These are phyloP conservation scores for Drosophila anomalata DNA, from an alignment of 2,888 invertebrate species.

Conservation along the genomic window DNA sequence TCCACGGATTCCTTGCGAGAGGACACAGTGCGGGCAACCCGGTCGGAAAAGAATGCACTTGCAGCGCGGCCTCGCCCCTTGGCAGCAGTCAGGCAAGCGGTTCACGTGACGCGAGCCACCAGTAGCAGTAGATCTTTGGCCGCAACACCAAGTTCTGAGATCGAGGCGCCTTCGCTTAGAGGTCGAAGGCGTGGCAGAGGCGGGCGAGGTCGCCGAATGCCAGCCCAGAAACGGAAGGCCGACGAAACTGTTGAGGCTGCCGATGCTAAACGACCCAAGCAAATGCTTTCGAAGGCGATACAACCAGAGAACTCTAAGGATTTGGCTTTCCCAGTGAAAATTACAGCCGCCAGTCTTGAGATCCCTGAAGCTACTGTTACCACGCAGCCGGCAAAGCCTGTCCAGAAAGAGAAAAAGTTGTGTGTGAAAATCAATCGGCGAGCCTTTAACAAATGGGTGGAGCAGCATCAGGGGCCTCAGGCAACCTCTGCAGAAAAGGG, in stretches of 20 bases:
- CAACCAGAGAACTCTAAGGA: neutral
- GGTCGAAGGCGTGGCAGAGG: neutral
- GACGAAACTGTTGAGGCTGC: neutral
- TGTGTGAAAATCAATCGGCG: conserved; percentile 62
- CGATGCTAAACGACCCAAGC: conserved; percentile 3
- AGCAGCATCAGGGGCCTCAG: neutral
- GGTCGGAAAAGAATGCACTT: neutral
- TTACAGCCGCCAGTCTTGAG: conserved; percentile 9
- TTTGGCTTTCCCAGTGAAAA: conserved; percentile 30
- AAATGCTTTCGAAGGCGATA: neutral
- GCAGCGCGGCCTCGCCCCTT: neutral
- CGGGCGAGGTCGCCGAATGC: neutral
- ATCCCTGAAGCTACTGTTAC: neutral
- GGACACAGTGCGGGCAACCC: neutral
- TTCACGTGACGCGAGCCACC: conserved; percentile 26
- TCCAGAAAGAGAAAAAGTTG: neutral
- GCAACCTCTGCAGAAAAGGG: neutral
- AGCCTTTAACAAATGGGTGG: conserved; percentile 31
- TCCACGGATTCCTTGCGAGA: conserved; percentile 9
- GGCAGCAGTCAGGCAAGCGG: conserved; percentile 1
- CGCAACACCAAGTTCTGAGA: conserved; percentile 7
- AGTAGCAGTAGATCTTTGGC: conserved; percentile 33
- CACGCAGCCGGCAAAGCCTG: neutral
- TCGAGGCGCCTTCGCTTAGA: neutral
- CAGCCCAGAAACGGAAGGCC: neutral